Percentiles rank a stretch among this genome's conserved stretches.
phyloP scores from a whole-genome alignment of 2,888 invertebrate genomes.

The Polyommatus icarus region DNA sequence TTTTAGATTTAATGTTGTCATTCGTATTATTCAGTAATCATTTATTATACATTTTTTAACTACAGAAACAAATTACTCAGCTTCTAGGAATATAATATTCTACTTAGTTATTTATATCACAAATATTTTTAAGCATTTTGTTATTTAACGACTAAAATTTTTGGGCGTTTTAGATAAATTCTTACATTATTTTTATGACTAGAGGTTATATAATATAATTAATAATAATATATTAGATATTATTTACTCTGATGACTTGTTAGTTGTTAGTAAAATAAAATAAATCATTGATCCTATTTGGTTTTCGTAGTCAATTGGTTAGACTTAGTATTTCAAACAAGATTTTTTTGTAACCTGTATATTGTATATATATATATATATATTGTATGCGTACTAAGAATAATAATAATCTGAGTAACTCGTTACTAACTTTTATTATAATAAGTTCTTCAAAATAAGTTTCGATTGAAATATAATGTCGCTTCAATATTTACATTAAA shows the following conservation, averaged over 20 bases:
- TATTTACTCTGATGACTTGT: no score
- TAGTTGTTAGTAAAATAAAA: not conserved
- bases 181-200: not conserved
- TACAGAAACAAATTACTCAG: not conserved
- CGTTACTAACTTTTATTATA: not conserved
- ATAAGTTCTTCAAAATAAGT: not conserved
- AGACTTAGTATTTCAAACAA: no score
- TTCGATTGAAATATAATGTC: not conserved
- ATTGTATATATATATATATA: no score
- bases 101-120: conserved; percentile 5
- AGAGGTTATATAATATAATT: not conserved
- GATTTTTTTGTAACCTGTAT: not conserved
- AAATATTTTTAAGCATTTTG: conserved; percentile 1
- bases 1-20: no score
- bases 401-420: not conserved
- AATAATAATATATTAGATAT: no score
- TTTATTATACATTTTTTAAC: not conserved
- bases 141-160: not conserved
- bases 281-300: not conserved
- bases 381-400: not conserved
- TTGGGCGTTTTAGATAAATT: not conserved
- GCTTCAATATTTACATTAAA: not conserved
- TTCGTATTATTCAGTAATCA: no score
- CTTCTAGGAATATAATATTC: not conserved
- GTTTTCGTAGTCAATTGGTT: no score